Percentiles rank a stretch among this genome's conserved stretches.
Evolutionary conservation across 2,113 vertebrate genomes (phyloP).

Genomic region (Oncorhynchus kisutch): DNA sequence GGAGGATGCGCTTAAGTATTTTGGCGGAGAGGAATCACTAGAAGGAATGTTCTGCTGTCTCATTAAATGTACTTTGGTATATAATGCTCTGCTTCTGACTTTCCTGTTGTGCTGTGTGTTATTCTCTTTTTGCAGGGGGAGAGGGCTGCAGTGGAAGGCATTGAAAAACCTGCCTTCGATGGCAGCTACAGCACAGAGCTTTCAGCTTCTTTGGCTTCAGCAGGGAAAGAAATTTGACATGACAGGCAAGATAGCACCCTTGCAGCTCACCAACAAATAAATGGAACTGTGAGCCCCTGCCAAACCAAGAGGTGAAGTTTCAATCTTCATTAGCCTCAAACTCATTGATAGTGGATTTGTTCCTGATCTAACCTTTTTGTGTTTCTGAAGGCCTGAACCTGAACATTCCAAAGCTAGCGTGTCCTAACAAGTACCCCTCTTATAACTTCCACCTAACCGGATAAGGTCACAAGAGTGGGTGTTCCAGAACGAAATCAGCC

Average conservation of each 20-base stretch:
- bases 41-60: slow-evolving; percentile 78
- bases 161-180: slow-evolving; percentile 82
- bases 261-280: slow-evolving; percentile 84
- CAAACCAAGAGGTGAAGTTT: slow-evolving; percentile 90
- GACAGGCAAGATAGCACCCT: slow-evolving; percentile 86
- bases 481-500: slow-evolving; percentile 71
- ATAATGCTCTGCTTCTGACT: slow-evolving; percentile 73
- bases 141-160: slow-evolving; percentile 73
- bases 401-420: slow-evolving; percentile 65
- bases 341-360: slow-evolving; percentile 67
- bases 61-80: slow-evolving; percentile 73
- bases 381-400: slow-evolving; percentile 45
- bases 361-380: slow-evolving; percentile 76
- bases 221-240: slow-evolving; percentile 81
- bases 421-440: slow-evolving; percentile 65
- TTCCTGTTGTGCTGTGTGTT: slow-evolving; percentile 68
- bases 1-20: slow-evolving; percentile 87
- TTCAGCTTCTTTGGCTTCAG: slow-evolving; percentile 76
- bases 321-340: slow-evolving; percentile 84
- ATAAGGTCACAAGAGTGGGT: slow-evolving; percentile 60
- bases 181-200: slow-evolving; percentile 74
- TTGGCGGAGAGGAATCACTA: slow-evolving; percentile 76
- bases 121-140: slow-evolving; percentile 64
- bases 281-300: slow-evolving; percentile 78
- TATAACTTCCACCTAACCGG: slow-evolving; percentile 59